A percentile compares a stretch with the other conserved stretches of the same genome.
These are phyloP conservation scores for Coptotermes formosanus DNA, from an alignment of 1,140 invertebrate genomes.

Conservation along the genomic window DNA sequence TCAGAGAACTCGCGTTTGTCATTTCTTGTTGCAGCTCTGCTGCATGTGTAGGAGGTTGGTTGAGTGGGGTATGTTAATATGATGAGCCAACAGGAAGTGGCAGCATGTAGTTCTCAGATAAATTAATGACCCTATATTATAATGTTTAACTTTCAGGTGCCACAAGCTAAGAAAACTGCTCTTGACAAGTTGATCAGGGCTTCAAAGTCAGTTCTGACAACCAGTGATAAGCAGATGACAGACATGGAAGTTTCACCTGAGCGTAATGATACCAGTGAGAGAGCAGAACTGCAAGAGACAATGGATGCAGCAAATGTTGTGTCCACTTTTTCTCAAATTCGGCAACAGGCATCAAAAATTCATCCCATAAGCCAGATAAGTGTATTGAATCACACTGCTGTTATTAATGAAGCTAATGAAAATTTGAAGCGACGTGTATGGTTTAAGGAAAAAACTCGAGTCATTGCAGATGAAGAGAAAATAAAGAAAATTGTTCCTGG, in stretches of 20 bases:
- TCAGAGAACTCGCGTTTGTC: no score
- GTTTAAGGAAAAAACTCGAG: neutral
- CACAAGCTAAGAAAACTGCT: neutral
- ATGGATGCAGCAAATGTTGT: neutral
- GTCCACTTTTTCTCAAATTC: neutral
- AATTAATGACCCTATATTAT: no score
- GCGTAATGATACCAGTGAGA: neutral
- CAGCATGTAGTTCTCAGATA: no score
- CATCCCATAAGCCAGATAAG: neutral
- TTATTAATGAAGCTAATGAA: neutral
- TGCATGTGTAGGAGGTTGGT: no score
- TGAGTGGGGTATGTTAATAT: no score
- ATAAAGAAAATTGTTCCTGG: constrained; percentile 42
- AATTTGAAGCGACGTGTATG: neutral
- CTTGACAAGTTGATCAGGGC: neutral
- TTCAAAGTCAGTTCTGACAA: neutral
- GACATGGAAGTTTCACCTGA: neutral
- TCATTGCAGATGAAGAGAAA: neutral
- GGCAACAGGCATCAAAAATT: neutral
- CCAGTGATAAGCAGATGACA: neutral
- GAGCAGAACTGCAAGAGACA: neutral
- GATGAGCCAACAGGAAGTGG: no score
- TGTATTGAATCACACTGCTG: neutral
- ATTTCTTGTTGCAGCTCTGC: no score
- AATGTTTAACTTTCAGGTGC: neutral